Base-by-base conservation (phyloP, 2,888 invertebrate species). In the Acronicta aceris region DNA sequence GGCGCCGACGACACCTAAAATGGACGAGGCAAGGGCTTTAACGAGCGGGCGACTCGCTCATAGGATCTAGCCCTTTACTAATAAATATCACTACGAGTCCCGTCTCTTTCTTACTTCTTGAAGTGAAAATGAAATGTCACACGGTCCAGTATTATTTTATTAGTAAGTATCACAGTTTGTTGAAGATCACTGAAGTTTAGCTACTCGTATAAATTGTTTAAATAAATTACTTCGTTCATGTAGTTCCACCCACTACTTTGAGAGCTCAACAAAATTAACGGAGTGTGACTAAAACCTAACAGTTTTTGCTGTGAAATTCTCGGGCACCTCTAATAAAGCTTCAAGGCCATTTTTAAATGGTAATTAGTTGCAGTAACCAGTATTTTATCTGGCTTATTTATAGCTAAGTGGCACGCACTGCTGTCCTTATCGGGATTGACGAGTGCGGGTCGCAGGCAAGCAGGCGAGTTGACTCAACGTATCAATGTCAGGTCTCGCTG, bases 1-100 rank as follows among this genome's bases (percentile, higher is more conserved):
- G 82, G 87, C 81, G 81, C 85, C 86, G 83, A 78, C 83, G 71
- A 58, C 64, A 68, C 88, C 88, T 84, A 83, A 91, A 86, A 91
- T 84, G 90, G 91, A 81, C 78, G 65, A 66, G 76, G 73, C 79
- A 80, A 83, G 79, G 77, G 78, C 81, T 85, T 82, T 89, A 92
- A 90, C 88, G 88, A 91, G 79, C 73, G 86, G 90, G 76, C 74
- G 80, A 79, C 79, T 78, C 60, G 74, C 70, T 71, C 69, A 78
- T 74, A 81, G 82, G 79, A 81, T 77, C 77, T 74, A 78, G 76
- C 69, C 78, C 80, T 59, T 73, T 77, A 72, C 57, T 73, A 67
- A 77, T 76, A 81, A 76, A 79, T 76, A 80, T n/a, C 75, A 65
- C 60, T 59, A 72, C 45, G 55, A 65, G 16, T 54, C 25, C 49